Base-by-base conservation (phyloP, 2,113 vertebrate genomes). In the Pterocles burchelli region DNA sequence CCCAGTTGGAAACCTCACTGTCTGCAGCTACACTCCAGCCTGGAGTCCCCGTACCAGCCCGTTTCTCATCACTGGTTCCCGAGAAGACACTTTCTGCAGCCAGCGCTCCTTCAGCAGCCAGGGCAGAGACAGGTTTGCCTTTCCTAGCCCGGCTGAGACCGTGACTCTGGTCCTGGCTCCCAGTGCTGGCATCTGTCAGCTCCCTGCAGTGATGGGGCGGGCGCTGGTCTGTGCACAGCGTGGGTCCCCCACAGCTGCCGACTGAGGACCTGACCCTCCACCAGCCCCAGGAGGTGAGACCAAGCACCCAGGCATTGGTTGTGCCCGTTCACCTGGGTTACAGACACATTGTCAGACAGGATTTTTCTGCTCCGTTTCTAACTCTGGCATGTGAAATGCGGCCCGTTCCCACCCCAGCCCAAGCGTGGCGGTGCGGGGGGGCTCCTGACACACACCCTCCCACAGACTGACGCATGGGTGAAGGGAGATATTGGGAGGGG, bases 351-450 rank as follows among this genome's bases (percentile, higher is more conserved):
- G 51, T 1, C 0, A 10, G 28, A 36, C 9, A n/a, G 25, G 17
- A 17, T 61, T 3, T 26, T 55, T 46, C 52, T 49, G 28, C 57
- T 43, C 78, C 3, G 13, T 33, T 73, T 74, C 80, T 46, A 59
- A 7, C 46, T 13, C 80, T 31, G 68, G 46, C 3, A 12, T 4
- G 31, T 4, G 75, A 58, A 18, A 41, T 6, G n/a, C 49, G 34
- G 59, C 45, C 59, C 1, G 1, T 4, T 34, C n/a, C 33, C 1
- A 1, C 51, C 8, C 34, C 20, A 22, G 54, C 21, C 17, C 0
- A 1, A 17, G 34, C 2, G 2, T 1, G 1, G 63, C 2, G 1
- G 8, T 3, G 18, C 2, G 0, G 43, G 71, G 12, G 34, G 7
- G 34, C 2, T 45, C 24, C 75, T 29, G 55, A 48, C 68, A 67